These are phyloP conservation scores for Cecropterus lyciades DNA, from an alignment of 1,140 invertebrate species.

Conservation along the genomic window DNA sequence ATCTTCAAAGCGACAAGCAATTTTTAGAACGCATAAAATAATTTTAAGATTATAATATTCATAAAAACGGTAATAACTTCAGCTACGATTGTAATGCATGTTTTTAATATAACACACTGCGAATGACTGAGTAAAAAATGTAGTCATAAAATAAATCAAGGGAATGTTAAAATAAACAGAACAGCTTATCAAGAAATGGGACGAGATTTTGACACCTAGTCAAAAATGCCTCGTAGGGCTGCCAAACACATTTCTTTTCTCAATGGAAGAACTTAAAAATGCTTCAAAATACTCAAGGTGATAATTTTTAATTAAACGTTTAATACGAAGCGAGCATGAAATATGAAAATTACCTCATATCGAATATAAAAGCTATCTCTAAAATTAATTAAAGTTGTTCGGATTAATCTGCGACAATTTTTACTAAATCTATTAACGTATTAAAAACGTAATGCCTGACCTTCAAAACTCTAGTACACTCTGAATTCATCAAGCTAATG, in stretches of 20 bases:
- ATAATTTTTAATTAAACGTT: too few species aligned
- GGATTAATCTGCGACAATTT: too few species aligned
- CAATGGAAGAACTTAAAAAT: background rate
- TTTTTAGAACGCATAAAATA: background rate
- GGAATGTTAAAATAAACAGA: constrained; percentile 4
- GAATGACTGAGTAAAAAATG: background rate
- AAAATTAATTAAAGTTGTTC: too few species aligned
- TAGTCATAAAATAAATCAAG: background rate
- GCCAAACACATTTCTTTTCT: background rate
- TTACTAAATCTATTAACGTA: too few species aligned
- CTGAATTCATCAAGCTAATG: too few species aligned
- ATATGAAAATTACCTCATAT: too few species aligned
- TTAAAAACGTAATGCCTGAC: too few species aligned
- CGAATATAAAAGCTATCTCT: too few species aligned
- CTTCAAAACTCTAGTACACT: too few species aligned
- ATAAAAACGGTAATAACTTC: constrained; percentile 16
- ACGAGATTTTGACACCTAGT: constrained; percentile 9
- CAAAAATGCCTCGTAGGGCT: constrained; percentile 3
- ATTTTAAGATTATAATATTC: background rate
- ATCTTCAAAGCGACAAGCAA: constrained; percentile 2
- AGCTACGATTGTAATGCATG: background rate
- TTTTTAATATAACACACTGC: background rate
- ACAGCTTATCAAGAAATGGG: constrained; percentile 4
- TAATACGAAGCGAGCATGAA: background rate
- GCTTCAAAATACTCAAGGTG: background rate